Base-by-base conservation (phyloP, 2,113 vertebrate species). In the Tonatia bakeri region DNA sequence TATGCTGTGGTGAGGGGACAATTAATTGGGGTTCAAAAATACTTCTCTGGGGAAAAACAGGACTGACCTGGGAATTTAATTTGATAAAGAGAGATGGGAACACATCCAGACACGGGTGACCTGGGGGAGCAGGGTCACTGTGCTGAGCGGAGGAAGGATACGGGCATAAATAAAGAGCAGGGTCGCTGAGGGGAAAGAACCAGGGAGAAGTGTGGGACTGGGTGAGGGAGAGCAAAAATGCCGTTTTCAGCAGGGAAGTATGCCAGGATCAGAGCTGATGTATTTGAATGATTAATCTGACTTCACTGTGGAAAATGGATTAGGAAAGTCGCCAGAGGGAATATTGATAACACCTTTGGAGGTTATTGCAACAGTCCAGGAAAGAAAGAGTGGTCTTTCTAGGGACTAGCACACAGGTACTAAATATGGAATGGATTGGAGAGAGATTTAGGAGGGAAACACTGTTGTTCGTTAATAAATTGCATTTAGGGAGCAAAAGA, bases 301-400 rank as follows among this genome's bases (percentile, higher is more conserved):
- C 38, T 70, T 96, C 59, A 8, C 12, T 67, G 24, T 73, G 36
- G 65, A 95, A 92, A 97, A 92, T 16, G 26, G 81, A 92, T 83
- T 61, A 95, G 38, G 24, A 80, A 73, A 64, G 22, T 40, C 10
- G 1, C 33, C 45, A 59, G 47, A 64, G 33, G 36, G 31, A 70
- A 73, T 85, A 16, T 13, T 83, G 45, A 28, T 56, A 73, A 95
- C 22, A 5, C 7, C 0, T 79, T 64, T 90, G 28, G 17, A 77
- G 43, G 1, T 43, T 61, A 95, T 47, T 87, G 20, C 33, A 93
- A 12, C 70, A 19, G 69, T 28, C 13, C 6, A 38, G 56, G 28
- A 91, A 69, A n/a, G 17, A 67, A 65, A 67, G 20, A 28, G 7
- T 69, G 59, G 19, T 47, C 65, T 56, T n/a, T n/a, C 45, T 81